Evolutionary conservation across 2,888 invertebrate genomes (phyloP).

Genomic region (Axea sp.): DNA sequence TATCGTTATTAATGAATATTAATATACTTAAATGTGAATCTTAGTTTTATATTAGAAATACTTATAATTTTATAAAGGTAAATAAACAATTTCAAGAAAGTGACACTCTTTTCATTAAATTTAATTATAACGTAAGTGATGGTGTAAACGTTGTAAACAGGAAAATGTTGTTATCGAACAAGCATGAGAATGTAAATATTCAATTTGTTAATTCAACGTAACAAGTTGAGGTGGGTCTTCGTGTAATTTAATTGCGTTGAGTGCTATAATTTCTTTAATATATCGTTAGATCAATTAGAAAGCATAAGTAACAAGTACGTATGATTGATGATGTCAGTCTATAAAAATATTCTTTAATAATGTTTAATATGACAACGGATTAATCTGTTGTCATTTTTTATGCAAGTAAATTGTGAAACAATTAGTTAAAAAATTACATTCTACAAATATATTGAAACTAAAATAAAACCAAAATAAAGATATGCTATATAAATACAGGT

Average conservation of each 20-base stretch:
- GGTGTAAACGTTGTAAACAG: conserved; percentile 1
- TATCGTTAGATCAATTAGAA: conserved; percentile 7
- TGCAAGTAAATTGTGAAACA: too few species aligned
- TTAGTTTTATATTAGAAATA: too few species aligned
- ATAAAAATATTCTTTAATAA: not conserved
- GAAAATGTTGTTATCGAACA: not conserved
- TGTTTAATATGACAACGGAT: too few species aligned
- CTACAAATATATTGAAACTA: too few species aligned
- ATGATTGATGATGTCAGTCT: not conserved
- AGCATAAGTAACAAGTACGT: not conserved
- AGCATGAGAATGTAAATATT: conserved; percentile 12
- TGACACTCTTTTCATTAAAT: not conserved
- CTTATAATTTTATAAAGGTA: too few species aligned
- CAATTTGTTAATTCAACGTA: conserved; percentile 23
- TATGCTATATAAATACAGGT: too few species aligned
- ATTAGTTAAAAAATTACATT: too few species aligned
- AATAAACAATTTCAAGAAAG: conserved; percentile 7
- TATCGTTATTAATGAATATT: too few species aligned
- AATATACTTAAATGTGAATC: too few species aligned
- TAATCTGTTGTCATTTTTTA: too few species aligned
- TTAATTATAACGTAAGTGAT: conserved; percentile 15
- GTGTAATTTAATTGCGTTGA: conserved; percentile 10
- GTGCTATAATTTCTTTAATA: conserved; percentile 4
- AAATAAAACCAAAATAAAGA: too few species aligned
- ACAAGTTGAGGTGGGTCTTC: conserved; percentile 10